phyloP scores from a whole-genome alignment of 1,140 invertebrate species.

The Archivesica marissinica region DNA sequence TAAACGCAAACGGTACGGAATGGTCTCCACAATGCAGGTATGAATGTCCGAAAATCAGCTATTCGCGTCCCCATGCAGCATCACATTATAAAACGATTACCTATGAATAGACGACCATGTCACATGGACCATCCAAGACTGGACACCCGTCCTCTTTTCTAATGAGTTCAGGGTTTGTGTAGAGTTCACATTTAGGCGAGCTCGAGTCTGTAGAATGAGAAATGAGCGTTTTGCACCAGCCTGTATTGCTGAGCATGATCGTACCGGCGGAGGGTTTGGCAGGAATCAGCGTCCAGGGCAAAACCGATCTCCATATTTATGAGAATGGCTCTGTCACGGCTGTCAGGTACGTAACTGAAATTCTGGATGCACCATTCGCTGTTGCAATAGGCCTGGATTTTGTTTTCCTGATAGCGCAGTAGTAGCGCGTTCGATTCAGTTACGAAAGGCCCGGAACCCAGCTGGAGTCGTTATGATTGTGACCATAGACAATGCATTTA shows the following conservation, averaged over 20 bases:
- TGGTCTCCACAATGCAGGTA: constrained; percentile 1
- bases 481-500: too few relatives aligned
- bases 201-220: constrained; percentile 22
- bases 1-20: constrained; percentile 3
- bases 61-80: constrained; percentile 18
- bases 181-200: constrained; percentile 43
- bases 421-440: too few relatives aligned
- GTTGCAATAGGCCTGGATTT: too few relatives aligned
- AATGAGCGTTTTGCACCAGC: constrained; percentile 28
- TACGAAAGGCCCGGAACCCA: too few relatives aligned
- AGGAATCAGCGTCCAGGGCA: constrained; percentile 3
- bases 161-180: constrained; percentile 53
- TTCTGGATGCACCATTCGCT: too few relatives aligned
- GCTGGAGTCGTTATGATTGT: too few relatives aligned
- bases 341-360: background rate
- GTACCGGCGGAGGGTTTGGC: background rate
- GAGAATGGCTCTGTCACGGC: constrained; percentile 18
- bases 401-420: too few relatives aligned
- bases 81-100: constrained; percentile 10
- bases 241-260: constrained; percentile 23
- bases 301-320: constrained; percentile 3
- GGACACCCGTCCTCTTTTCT: constrained; percentile 25
- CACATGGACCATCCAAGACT: background rate
- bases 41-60: background rate
- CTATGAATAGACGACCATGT: background rate